phyloP scores from a whole-genome alignment of 2,888 invertebrate species.

The Meteorus colon region DNA sequence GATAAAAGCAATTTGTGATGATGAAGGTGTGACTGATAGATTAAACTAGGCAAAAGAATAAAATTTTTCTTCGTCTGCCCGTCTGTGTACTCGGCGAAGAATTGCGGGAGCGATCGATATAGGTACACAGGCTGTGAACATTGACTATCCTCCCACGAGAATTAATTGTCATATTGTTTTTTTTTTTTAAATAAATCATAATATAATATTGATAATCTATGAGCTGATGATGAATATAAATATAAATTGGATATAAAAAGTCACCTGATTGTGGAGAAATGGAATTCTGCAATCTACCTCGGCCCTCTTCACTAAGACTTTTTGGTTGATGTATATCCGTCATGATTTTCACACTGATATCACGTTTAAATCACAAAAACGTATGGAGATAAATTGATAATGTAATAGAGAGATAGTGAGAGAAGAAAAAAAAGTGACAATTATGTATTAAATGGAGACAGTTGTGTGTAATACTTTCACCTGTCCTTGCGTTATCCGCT shows the following conservation, averaged over 20 bases:
- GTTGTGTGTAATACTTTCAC: too few relatives aligned
- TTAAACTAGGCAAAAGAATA: not conserved
- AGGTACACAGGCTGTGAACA: not conserved
- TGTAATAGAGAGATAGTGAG: not conserved
- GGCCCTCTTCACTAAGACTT: conserved; percentile 60
- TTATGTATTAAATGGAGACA: too few relatives aligned
- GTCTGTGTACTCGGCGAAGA: not conserved
- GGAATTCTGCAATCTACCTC: conserved; percentile 56
- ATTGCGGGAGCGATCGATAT: conserved; percentile 36
- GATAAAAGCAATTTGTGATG: too few relatives aligned
- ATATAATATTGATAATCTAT: not conserved
- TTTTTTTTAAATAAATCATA: conserved; percentile 35
- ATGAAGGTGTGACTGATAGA: not conserved
- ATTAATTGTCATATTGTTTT: not conserved
- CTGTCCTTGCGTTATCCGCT: not conserved
- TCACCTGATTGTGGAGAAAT: conserved; percentile 64
- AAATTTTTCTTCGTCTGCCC: not conserved
- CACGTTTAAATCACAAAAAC: conserved; percentile 1
- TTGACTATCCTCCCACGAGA: not conserved
- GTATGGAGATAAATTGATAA: not conserved
- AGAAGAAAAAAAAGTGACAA: too few relatives aligned
- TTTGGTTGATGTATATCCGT: conserved; percentile 63
- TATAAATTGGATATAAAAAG: not conserved
- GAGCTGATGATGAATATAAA: not conserved
- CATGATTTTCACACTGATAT: conserved; percentile 55